Evolutionary conservation across 2,888 invertebrate species (phyloP), one percentile per base, ranked within the genome.

Genomic region (Epistrophe grossulariae): DNA sequence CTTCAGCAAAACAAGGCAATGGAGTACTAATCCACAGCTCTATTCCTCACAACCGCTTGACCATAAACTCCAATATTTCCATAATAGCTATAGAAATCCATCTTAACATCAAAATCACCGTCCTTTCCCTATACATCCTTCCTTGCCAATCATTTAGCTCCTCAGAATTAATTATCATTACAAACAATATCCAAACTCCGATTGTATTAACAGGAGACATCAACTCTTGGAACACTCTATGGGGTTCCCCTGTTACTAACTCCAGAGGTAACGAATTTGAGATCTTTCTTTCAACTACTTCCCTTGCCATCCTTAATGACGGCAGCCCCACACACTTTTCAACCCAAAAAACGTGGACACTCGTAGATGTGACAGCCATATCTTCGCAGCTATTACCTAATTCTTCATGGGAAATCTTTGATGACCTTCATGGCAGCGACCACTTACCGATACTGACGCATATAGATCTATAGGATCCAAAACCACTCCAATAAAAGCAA

Each of bases 91-190:
- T n/a, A n/a, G n/a, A n/a, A n/a, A n/a, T n/a, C n/a, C n/a, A n/a
- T n/a, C n/a, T n/a, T n/a, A n/a, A n/a, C n/a, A n/a, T 10, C 9
- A 48, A 48, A 7, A 9, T 48, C 9, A 48, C 17, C 17, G 10
- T 48, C 10, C 0, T 48, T 5, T 48, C 48, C 3, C 48, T 48
- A 1, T 48, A 35, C 9, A 35, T 50, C 24, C 57, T 17, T 1
- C 45, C 60, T 9, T 60, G 50, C 31, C 74, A 74, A 64, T 1
- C 35, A 38, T 73, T 73, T 10, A 38, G 38, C 13, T 28, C 45
- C 19, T 38, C 73, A 2, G 73, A 73, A 24, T 15, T 73, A 11
- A 10, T 6, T 11, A 64, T 17, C 31, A 74, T 74, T 13, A 24
- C 50, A 10, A 60, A n/a, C 38, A 19, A 50, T 5, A 52, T 74